Percentiles rank a stretch among this genome's conserved stretches.
phyloP scores from a whole-genome alignment of 2,113 vertebrate genomes.

The Leuciscus idus region DNA sequence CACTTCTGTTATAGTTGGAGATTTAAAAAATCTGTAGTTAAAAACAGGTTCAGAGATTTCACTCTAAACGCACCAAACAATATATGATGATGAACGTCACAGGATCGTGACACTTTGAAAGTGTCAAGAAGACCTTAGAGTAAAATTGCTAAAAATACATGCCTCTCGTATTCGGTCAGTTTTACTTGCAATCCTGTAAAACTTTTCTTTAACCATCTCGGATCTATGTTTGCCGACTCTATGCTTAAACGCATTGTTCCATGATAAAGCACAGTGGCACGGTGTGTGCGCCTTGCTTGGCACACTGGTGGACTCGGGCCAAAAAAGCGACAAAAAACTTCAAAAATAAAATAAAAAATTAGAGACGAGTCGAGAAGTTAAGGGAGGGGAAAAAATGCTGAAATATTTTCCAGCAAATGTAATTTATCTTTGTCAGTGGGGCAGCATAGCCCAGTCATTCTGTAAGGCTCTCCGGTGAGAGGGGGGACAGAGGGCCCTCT shows the following conservation, averaged over 20 bases:
- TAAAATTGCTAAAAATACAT: slow-evolving; percentile 72
- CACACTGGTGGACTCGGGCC: slow-evolving; percentile 37
- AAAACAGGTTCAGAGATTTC: slow-evolving; percentile 27
- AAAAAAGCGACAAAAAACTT: slow-evolving; percentile 45
- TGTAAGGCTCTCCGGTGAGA: slow-evolving; percentile 74
- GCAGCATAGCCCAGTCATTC: slow-evolving; percentile 77
- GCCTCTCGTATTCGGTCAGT: background rate
- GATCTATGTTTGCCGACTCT: slow-evolving; percentile 47
- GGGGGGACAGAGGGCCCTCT: slow-evolving; percentile 75
- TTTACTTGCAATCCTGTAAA: too few species aligned
- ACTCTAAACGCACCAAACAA: background rate
- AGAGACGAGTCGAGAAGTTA: slow-evolving; percentile 27
- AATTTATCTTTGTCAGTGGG: slow-evolving; percentile 81
- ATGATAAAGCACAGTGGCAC: slow-evolving; percentile 59
- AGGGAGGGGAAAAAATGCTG: slow-evolving; percentile 32
- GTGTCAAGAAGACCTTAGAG: slow-evolving; percentile 43
- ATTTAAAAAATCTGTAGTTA: slow-evolving; percentile 2
- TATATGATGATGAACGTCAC: slow-evolving; percentile 17
- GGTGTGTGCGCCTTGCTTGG: background rate
- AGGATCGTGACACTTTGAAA: slow-evolving; percentile 4
- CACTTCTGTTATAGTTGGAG: slow-evolving; percentile 39
- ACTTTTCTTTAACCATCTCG: slow-evolving; percentile 37
- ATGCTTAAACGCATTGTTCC: slow-evolving; percentile 52
- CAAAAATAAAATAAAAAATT: slow-evolving; percentile 55
- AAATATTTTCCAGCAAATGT: slow-evolving; percentile 76